Evolutionary conservation across 2,888 invertebrate species (phyloP).

Genomic region (Campoplex nolae): DNA sequence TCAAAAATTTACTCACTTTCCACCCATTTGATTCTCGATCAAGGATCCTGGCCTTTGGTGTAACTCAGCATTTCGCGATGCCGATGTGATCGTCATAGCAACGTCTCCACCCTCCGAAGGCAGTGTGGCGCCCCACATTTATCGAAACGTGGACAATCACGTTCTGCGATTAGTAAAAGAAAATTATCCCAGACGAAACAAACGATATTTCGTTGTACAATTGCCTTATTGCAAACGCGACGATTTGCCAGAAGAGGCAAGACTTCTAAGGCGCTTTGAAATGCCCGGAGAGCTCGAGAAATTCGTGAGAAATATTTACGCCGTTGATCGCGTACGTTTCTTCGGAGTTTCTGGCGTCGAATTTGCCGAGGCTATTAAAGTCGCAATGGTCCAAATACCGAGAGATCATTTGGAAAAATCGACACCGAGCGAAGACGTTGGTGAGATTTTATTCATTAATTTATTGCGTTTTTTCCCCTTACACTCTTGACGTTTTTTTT

Average conservation of each 20-base stretch:
- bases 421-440: constrained; percentile 71
- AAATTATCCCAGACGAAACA: constrained; percentile 76
- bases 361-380: constrained; percentile 77
- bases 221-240: constrained; percentile 81
- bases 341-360: constrained; percentile 74
- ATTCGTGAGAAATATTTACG: constrained; percentile 79
- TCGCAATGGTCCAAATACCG: constrained; percentile 73
- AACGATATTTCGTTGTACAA: constrained; percentile 78
- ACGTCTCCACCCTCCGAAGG: constrained; percentile 78
- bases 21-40: constrained; percentile 20
- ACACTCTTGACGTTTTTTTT: neutral
- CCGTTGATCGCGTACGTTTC: constrained; percentile 73
- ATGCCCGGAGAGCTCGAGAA: constrained; percentile 79
- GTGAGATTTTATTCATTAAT: constrained; percentile 64
- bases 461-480: neutral
- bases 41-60: constrained; percentile 82
- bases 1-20: neutral
- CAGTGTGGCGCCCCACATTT: constrained; percentile 73
- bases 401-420: constrained; percentile 56
- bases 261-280: constrained; percentile 77
- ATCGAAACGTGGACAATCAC: constrained; percentile 78
- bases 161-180: constrained; percentile 78
- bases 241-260: constrained; percentile 80
- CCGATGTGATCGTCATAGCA: constrained; percentile 79
- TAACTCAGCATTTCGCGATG: constrained; percentile 78